A percentile compares a stretch with the other conserved stretches of the same genome.
Evolutionary conservation across 2,113 vertebrate species (phyloP).

Genomic region (Gulo gulo): DNA sequence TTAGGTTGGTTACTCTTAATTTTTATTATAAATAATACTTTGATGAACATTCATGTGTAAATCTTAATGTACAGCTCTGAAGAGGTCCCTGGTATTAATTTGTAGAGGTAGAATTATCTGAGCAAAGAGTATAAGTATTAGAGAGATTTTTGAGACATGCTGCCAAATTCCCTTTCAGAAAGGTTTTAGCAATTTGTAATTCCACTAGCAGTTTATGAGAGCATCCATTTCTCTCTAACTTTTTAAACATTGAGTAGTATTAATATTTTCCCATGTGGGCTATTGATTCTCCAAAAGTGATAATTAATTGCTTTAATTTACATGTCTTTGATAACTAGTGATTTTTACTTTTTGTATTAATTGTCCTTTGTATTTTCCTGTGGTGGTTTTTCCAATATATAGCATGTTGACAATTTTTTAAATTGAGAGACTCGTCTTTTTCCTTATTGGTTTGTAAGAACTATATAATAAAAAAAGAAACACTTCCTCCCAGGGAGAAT

Average conservation of each 20-base stretch:
- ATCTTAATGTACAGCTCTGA: slow-evolving; percentile 17
- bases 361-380: neutral
- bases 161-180: slow-evolving; percentile 55
- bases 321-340: neutral
- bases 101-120: slow-evolving; percentile 34
- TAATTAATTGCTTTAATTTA: slow-evolving; percentile 1
- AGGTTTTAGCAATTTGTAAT: slow-evolving; percentile 58
- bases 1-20: neutral
- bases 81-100: slow-evolving; percentile 19
- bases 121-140: slow-evolving; percentile 17
- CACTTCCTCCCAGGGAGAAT: neutral
- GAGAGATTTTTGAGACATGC: neutral
- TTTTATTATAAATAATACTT: neutral
- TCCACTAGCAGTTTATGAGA: slow-evolving; percentile 22
- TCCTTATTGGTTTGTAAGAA: neutral
- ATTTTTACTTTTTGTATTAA: slow-evolving; percentile 18
- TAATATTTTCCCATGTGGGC: slow-evolving; percentile 1
- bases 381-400: neutral
- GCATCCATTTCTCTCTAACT: slow-evolving; percentile 2
- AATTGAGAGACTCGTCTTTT: neutral
- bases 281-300: neutral
- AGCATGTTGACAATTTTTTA: neutral
- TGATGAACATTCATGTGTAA: neutral
- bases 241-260: neutral
- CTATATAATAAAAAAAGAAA: neutral